Conservation (phyloP, 37 sponge, comb jelly and placozoan species). For the Ephydatia muelleri region DNA sequence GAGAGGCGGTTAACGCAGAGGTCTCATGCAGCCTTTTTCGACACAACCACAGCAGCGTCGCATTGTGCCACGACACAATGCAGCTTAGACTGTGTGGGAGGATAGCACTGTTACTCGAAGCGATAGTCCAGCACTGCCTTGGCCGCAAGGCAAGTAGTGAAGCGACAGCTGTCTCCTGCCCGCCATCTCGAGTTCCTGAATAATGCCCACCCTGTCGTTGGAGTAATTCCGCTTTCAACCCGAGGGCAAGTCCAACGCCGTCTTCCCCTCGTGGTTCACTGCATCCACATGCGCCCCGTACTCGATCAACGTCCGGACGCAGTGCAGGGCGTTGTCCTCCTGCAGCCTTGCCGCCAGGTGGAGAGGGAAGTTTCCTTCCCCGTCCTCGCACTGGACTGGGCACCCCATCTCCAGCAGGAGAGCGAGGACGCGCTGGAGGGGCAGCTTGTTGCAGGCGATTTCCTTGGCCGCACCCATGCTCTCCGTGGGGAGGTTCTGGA, state of each 20-base stretch:
- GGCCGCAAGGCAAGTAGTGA: slow-evolving; percentile 58
- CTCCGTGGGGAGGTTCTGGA: slow-evolving; percentile 51
- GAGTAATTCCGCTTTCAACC: background rate
- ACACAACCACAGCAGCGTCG: background rate
- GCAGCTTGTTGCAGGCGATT: slow-evolving; percentile 36
- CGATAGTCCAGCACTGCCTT: slow-evolving; percentile 19
- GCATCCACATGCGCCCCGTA: slow-evolving; percentile 71
- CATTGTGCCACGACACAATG: slow-evolving; percentile 65
- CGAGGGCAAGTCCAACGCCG: slow-evolving; percentile 53
- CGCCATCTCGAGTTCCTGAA: slow-evolving; percentile 14
- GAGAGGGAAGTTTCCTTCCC: slow-evolving; percentile 67
- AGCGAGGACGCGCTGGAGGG: slow-evolving; percentile 46
- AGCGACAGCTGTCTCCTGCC: slow-evolving; percentile 19
- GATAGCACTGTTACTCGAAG: slow-evolving; percentile 22
- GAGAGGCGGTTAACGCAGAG: background rate
- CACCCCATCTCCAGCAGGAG: slow-evolving; percentile 47
- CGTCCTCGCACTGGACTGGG: slow-evolving; percentile 50
- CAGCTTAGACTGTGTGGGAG: slow-evolving; percentile 44
- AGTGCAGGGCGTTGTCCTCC: slow-evolving; percentile 38
- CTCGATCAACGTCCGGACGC: slow-evolving; percentile 45
- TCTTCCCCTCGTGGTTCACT: slow-evolving; percentile 57
- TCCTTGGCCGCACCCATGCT: slow-evolving; percentile 31
- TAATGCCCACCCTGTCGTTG: background rate
- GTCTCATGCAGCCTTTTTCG: background rate
- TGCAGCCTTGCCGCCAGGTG: slow-evolving; percentile 67